Conservation (phyloP, 1,140 invertebrate species). For the Spodoptera litura region DNA sequence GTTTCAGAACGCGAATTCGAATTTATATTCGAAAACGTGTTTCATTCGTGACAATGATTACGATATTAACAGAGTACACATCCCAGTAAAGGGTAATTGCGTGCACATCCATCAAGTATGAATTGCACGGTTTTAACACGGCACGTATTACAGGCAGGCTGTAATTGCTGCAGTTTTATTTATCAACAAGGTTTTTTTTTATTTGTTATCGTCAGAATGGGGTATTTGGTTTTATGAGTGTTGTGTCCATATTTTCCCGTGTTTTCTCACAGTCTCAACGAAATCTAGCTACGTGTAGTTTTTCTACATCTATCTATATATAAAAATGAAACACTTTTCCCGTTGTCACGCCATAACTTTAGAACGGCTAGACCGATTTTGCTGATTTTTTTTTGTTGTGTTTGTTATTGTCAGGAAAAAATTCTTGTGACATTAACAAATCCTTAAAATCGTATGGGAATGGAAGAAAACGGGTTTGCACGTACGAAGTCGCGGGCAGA, state of each 20-base stretch:
- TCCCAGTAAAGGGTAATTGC: slow-evolving; percentile 8
- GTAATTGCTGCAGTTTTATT: slow-evolving; percentile 28
- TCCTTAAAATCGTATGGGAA: too few species aligned
- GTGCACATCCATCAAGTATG: slow-evolving; percentile 35
- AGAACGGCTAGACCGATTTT: too few species aligned
- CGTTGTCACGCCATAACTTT: too few species aligned
- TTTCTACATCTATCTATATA: too few species aligned
- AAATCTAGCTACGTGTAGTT: too few species aligned
- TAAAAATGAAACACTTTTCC: too few species aligned
- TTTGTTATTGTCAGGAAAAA: too few species aligned
- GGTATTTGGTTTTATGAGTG: background rate
- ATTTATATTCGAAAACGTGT: slow-evolving; percentile 46
- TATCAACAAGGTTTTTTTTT: slow-evolving; percentile 5
- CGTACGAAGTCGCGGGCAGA: too few species aligned
- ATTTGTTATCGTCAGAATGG: background rate
- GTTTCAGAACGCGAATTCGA: slow-evolving; percentile 39
- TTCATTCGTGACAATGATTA: slow-evolving; percentile 44
- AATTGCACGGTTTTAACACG: slow-evolving; percentile 24
- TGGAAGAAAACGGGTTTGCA: too few species aligned
- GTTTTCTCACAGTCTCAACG: too few species aligned
- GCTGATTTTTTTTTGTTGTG: too few species aligned
- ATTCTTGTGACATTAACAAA: too few species aligned
- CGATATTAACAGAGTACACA: slow-evolving; percentile 35
- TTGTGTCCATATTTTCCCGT: background rate
- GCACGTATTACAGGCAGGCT: background rate